A percentile compares a stretch with the other conserved stretches of the same genome.
Conservation (phyloP, 2,113 vertebrate genomes). For the Hydrochoerus hydrochaeris region DNA sequence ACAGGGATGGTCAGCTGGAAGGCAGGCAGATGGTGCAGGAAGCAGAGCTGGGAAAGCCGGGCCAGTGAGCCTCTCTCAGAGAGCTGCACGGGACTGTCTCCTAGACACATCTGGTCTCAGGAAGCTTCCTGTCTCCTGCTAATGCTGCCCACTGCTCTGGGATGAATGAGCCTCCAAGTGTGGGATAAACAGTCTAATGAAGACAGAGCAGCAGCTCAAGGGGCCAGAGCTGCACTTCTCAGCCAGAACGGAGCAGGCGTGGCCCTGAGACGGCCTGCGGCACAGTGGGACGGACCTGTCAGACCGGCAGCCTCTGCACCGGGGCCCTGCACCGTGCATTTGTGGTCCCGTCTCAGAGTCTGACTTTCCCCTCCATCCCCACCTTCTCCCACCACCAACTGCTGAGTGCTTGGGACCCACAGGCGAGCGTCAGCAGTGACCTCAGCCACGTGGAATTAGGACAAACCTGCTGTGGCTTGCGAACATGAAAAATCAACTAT, state of each 20-base stretch:
- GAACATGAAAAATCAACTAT: neutral
- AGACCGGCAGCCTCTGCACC: neutral
- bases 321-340: neutral
- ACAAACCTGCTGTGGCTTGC: neutral
- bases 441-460: constrained; percentile 10
- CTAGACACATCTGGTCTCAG: neutral
- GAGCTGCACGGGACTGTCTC: neutral
- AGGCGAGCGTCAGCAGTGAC: neutral
- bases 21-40: neutral
- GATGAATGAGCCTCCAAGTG: constrained; percentile 52
- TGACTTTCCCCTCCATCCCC: neutral
- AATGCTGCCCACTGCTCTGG: neutral
- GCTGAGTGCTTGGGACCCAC: neutral
- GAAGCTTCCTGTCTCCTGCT: constrained; percentile 37
- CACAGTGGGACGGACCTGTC: neutral
- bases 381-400: neutral
- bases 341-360: neutral
- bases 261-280: neutral
- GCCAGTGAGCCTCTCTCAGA: neutral
- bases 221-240: neutral
- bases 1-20: neutral
- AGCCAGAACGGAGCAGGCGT: neutral
- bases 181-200: constrained; percentile 32
- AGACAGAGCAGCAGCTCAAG: constrained; percentile 4
- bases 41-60: neutral